These are phyloP conservation scores for Tipula lateralis DNA, from an alignment of 2,888 invertebrate species.

Conservation along the genomic window DNA sequence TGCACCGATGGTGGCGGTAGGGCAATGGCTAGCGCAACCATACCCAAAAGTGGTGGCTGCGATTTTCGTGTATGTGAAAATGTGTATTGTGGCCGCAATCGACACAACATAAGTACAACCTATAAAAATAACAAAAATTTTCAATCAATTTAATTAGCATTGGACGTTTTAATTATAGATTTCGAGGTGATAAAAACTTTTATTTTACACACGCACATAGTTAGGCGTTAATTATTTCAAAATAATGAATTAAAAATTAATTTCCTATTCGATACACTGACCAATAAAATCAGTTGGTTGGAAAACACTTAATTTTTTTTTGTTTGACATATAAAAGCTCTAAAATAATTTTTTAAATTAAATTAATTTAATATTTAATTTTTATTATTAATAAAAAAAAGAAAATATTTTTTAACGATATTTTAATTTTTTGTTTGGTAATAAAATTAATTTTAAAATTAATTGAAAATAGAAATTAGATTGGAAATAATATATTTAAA, in stretches of 20 bases:
- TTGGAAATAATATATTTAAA: not conserved
- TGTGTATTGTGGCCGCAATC: slow-evolving; percentile 87
- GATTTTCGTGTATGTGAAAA: slow-evolving; percentile 86
- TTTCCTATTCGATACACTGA: slow-evolving; percentile 27
- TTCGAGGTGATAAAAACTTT: not conserved
- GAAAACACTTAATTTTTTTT: not conserved
- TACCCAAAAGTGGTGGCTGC: slow-evolving; percentile 80
- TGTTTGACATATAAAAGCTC: not conserved
- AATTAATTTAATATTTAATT: slow-evolving; percentile 3
- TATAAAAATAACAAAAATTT: slow-evolving; percentile 48
- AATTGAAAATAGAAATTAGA: not conserved
- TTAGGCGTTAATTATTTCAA: not conserved
- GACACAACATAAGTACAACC: slow-evolving; percentile 90
- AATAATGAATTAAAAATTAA: slow-evolving; percentile 24
- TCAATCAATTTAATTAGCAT: not conserved
- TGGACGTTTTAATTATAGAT: not conserved
- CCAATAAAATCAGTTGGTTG: slow-evolving; percentile 21
- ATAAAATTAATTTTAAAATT: not conserved
- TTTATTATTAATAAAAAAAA: not conserved
- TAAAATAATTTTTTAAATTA: slow-evolving; percentile 2
- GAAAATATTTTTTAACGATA: not conserved
- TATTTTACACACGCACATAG: not conserved
- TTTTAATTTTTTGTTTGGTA: slow-evolving; percentile 12
- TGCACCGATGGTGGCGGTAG: slow-evolving; percentile 95
- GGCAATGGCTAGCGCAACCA: slow-evolving; percentile 94